Conservation (phyloP, 2,113 vertebrate species). For the Pachycephala philippinensis region DNA sequence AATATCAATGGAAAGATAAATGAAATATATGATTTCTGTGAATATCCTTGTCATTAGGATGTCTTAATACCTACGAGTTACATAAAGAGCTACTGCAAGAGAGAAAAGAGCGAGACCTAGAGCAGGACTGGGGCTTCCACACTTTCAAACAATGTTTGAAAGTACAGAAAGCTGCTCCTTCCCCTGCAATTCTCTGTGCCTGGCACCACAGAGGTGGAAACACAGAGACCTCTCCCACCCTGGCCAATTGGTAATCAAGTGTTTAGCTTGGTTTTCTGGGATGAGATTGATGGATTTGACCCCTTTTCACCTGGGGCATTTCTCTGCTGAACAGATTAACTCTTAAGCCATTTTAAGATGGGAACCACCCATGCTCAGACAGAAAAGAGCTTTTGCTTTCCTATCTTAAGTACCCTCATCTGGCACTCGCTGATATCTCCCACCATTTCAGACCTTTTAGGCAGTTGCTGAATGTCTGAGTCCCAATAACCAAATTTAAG, state of each 20-base stretch:
- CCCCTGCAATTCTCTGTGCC: neutral
- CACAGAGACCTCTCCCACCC: neutral
- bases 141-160: neutral
- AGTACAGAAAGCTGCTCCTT: neutral
- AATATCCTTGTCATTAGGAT: neutral
- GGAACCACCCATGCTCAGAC: neutral
- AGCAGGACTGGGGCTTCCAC: neutral
- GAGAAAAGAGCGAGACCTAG: neutral
- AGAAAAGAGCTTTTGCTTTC: neutral
- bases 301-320: neutral
- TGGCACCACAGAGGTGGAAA: neutral
- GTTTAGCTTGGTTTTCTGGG: neutral
- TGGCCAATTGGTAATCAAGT: neutral
- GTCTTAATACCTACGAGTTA: neutral
- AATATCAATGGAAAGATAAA: neutral
- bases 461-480: neutral
- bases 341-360: neutral
- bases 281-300: neutral
- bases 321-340: neutral
- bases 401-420: neutral
- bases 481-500: neutral
- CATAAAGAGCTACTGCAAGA: neutral
- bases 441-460: neutral
- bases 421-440: accelerated
- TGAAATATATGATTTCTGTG: neutral